phyloP scores from a whole-genome alignment of 1,140 invertebrate species.

The Drosophila virilis region DNA sequence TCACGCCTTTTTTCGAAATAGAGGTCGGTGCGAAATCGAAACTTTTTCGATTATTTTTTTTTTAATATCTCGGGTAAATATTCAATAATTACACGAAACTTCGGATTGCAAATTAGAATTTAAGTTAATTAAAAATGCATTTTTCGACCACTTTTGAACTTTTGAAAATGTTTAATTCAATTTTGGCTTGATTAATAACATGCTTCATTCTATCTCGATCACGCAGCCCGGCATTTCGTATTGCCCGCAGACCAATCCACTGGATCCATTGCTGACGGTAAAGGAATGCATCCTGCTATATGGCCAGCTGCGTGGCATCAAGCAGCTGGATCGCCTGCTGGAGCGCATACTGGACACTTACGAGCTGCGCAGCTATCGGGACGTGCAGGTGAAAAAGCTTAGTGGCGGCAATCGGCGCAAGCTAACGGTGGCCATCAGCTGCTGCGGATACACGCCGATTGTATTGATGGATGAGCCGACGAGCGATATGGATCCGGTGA shows the following conservation, averaged over 20 bases:
- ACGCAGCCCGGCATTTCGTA: constrained; percentile 86
- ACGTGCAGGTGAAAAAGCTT: constrained; percentile 86
- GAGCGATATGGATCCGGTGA: constrained; percentile 89
- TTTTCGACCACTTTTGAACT: too few relatives aligned
- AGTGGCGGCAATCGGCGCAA: constrained; percentile 95
- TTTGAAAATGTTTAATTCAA: too few relatives aligned
- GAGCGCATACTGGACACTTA: constrained; percentile 86
- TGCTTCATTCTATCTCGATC: too few relatives aligned
- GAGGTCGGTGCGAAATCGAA: too few relatives aligned
- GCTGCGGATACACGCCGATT: constrained; percentile 91
- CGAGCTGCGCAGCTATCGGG: constrained; percentile 86
- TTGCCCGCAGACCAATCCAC: constrained; percentile 93
- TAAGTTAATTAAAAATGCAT: too few relatives aligned
- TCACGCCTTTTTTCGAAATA: too few relatives aligned
- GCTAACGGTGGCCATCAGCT: constrained; percentile 92
- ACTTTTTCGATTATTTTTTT: too few relatives aligned
- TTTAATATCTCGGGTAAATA: too few relatives aligned
- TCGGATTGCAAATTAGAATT: too few relatives aligned
- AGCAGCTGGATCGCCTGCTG: constrained; percentile 47
- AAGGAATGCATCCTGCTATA: constrained; percentile 85
- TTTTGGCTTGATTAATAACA: too few relatives aligned
- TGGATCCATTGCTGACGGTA: constrained; percentile 90
- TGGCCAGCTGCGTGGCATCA: constrained; percentile 85
- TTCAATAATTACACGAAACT: too few relatives aligned
- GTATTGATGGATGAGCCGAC: constrained; percentile 91